Conservation (phyloP, 2,113 vertebrate genomes). For the Butastur rufipennis region DNA sequence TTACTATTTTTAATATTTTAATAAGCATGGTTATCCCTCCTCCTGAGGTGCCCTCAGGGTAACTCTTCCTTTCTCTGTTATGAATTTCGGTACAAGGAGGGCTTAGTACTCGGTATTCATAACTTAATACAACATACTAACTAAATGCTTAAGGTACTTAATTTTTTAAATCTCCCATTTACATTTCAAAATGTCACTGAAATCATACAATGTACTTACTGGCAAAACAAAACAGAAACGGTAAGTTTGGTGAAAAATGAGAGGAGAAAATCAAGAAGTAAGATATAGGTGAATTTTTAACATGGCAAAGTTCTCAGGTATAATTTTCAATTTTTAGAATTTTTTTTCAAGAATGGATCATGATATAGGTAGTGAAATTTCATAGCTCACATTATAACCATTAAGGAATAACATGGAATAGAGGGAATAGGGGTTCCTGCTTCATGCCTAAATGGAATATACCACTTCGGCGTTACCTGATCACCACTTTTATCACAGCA, state of each 20-base stretch:
- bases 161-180: background rate
- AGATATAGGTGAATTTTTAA: background rate
- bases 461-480: background rate
- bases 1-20: background rate
- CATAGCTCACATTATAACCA: background rate
- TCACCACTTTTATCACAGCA: background rate
- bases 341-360: background rate
- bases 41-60: background rate
- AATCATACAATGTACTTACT: background rate
- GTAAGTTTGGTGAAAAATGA: background rate
- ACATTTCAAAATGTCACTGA: background rate
- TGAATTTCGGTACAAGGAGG: background rate
- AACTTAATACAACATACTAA: background rate
- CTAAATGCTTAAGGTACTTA: background rate
- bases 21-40: background rate
- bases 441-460: background rate
- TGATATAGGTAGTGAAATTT: background rate
- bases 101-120: background rate
- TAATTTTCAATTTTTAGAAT: background rate
- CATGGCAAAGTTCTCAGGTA: background rate
- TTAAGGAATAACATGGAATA: background rate
- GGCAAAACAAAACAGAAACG: background rate
- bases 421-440: rapidly evolving
- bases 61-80: background rate
- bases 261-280: background rate